Percentiles rank a stretch among this genome's conserved stretches.
phyloP scores from a whole-genome alignment of 2,113 vertebrate genomes.

The Plotosus lineatus region DNA sequence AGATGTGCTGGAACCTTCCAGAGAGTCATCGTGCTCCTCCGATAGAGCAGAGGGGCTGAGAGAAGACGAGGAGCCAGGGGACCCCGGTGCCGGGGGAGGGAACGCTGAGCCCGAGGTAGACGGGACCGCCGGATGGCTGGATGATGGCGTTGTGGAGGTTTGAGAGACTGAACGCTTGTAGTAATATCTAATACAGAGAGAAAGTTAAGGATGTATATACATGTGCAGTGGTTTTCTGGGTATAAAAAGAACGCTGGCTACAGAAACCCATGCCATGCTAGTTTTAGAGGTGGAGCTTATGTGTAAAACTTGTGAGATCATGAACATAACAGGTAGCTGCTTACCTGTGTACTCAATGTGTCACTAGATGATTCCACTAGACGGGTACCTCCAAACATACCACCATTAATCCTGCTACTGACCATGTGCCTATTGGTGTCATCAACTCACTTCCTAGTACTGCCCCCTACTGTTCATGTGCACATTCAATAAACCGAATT shows the following conservation, averaged over 20 bases:
- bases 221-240: background rate
- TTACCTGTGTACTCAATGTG: no score
- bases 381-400: no score
- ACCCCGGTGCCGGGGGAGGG: background rate
- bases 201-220: conserved; percentile 51
- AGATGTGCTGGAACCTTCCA: background rate
- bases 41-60: background rate
- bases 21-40: background rate
- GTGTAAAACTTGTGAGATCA: no score
- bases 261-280: background rate
- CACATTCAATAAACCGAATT: no score
- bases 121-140: conserved; percentile 4
- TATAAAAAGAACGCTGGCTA: background rate
- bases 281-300: background rate
- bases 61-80: conserved; percentile 10
- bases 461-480: no score
- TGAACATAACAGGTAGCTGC: no score
- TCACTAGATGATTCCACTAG: no score
- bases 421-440: no score
- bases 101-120: conserved; percentile 4
- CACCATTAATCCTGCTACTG: no score
- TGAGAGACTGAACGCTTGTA: conserved; percentile 55
- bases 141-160: conserved; percentile 21
- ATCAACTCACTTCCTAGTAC: no score
- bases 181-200: conserved; percentile 71